Evolutionary conservation across 2,113 vertebrate species (phyloP).

Genomic region (human (Homo sapiens)): DNA sequence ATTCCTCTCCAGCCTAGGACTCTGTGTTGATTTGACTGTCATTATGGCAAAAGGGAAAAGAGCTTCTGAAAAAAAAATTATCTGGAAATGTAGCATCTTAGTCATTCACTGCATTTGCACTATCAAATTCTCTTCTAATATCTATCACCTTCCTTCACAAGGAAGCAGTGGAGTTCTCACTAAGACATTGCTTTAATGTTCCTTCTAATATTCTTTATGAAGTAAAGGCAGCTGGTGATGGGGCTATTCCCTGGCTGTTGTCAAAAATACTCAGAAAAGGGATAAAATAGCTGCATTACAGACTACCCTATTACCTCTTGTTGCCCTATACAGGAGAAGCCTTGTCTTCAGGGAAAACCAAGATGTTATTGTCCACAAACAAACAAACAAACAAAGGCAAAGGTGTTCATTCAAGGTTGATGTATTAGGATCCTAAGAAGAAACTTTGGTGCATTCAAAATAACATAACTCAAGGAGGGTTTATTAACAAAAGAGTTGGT

Average conservation of each 20-base stretch:
- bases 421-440: not conserved
- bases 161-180: not conserved
- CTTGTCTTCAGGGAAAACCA: not conserved
- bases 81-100: not conserved
- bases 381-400: not conserved
- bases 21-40: conserved; percentile 46
- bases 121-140: not conserved
- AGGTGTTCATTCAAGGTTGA: not conserved
- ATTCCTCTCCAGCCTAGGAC: conserved; percentile 47
- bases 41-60: conserved; percentile 33
- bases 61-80: not conserved
- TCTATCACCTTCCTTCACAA: not conserved
- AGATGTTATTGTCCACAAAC: not conserved
- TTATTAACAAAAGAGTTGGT: not conserved
- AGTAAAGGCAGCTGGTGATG: not conserved
- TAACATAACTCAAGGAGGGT: not conserved
- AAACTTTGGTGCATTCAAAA: not conserved
- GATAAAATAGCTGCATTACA: not conserved
- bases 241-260: not conserved
- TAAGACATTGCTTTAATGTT: not conserved
- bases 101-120: not conserved
- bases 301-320: not conserved
- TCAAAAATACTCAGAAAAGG: conserved; percentile 23
- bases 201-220: not conserved
- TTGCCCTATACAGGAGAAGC: not conserved